Base-by-base conservation (phyloP, 2,113 vertebrate genomes). In the Lonchura striata region DNA sequence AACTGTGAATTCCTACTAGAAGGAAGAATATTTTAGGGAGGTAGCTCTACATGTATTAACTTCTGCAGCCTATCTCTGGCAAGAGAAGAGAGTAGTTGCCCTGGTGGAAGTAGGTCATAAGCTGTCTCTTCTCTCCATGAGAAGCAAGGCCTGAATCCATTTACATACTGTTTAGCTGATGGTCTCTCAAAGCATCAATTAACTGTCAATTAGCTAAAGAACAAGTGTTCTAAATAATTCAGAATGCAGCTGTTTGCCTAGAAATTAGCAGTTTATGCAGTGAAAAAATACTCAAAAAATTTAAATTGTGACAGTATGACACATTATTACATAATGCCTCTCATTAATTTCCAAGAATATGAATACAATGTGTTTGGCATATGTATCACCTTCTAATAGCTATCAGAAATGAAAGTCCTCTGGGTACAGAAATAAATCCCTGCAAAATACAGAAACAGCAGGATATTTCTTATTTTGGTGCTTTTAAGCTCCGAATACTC, bases 161-260 rank as follows among this genome's bases (percentile, higher is more conserved):
- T 71, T 63, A 35, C 57, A 76, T 57, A 60, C 41, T 87, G 30
- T 87, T 90, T 70, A 72, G 65, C 37, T 83, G 64, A 61, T 52
- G 85, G 57, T 75, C 49, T 91, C 85, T 84, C 53, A 87, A 89
- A 96, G 35, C 49, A 87, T 94, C 84, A 87, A 91, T 95, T 94
- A 95, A 63, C 84, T 87, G 81, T 72, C 92, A 94, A 92, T 84
- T 96, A 93, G 30, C 65, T 84, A 64, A 79, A 89, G 70, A 91
- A 92, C 49, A 79, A 94, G 76, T 91, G 44, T 72, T 92, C 57
- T 95, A 85, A 96, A 91, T 87, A 95, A 92, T 82, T 92, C 84
- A 91, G 78, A 93, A 93, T 90, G 74, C 92, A 95, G 78, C 84
- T 94, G 72, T 92, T 92, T 94, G 77, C 49, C 65, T 71, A 75